Conservation (phyloP, 1,140 invertebrate species). For the Ceratitis capitata region DNA sequence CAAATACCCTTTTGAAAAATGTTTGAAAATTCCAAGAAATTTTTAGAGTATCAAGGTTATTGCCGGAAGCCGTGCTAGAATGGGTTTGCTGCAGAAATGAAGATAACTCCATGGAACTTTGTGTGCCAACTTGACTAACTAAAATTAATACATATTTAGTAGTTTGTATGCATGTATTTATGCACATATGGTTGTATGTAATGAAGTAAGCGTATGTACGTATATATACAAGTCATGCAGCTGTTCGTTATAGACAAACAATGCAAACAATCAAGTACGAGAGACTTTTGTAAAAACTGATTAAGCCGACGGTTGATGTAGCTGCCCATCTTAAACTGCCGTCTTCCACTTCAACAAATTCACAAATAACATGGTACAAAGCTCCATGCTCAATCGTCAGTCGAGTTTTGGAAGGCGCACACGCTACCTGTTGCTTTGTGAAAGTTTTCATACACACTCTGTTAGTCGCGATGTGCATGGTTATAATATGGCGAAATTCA, state of each 20-base stretch:
- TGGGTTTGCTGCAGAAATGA: too few relatives aligned
- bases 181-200: background rate
- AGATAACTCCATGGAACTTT: too few relatives aligned
- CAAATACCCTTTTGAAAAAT: too few relatives aligned
- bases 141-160: too few relatives aligned
- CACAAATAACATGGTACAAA: background rate
- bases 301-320: background rate
- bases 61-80: too few relatives aligned
- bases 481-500: background rate
- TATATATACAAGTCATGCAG: background rate
- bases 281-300: background rate
- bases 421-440: constrained; percentile 20
- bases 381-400: background rate
- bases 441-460: background rate
- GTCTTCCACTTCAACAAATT: background rate
- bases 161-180: too few relatives aligned
- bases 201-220: background rate
- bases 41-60: too few relatives aligned
- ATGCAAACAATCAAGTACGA: background rate
- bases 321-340: background rate
- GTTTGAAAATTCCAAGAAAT: too few relatives aligned
- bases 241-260: background rate
- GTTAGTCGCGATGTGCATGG: background rate
- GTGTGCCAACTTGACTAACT: too few relatives aligned
- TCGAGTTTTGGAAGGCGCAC: constrained; percentile 8